Base-by-base conservation (phyloP, 2,888 invertebrate genomes). In the Cryptophagus acutangulus region DNA sequence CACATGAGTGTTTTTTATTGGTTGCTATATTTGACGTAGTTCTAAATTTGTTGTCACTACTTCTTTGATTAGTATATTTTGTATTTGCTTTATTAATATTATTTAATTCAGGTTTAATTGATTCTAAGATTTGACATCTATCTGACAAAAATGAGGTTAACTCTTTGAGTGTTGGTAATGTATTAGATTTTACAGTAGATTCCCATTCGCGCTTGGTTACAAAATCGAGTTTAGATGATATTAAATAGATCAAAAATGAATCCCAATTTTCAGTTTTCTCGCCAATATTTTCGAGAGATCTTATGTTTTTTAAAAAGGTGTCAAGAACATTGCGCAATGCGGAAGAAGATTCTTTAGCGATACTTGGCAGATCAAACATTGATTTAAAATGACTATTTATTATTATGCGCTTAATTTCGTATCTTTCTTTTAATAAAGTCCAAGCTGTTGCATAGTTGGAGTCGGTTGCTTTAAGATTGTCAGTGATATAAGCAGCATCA, bases 381-480 rank as follows among this genome's bases (percentile, higher is more conserved):
- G 52, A 43, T 13, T 44, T 46, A 8, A 56, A 37, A 33, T 54
- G 53, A 29, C 42, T 48, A 31, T 52, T 34, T 18, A 54, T 39
- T 8, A 56, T 44, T 3, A 51, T 17, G 2, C 20, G 33, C 40
- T 47, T 45, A 33, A 53, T 53, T 31, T 51, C 41, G 39, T 33
- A 55, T 5, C 52, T 35, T 6, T 53, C 42, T 14, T 16, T 38
- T 34, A 54, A 29, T 20, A 51, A 36, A 15, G 51, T 38, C 49
- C 49, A 55, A 5, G 55, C 48, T 13, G 38, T 38, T 25, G 25
- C 14, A 33, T 54, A 54, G 39, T 52, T 53, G 3, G 28, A 12
- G 3, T 26, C 39, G 2, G 52, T 39, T 10, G 46, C 26, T 33
- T 43, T 38, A 13, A 55, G 28, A 12, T 43, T 46, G 18, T 40